A percentile compares a stretch with the other conserved stretches of the same genome.
These are phyloP conservation scores for Diadegma fenestrale DNA, from an alignment of 2,888 invertebrate species.

Conservation along the genomic window DNA sequence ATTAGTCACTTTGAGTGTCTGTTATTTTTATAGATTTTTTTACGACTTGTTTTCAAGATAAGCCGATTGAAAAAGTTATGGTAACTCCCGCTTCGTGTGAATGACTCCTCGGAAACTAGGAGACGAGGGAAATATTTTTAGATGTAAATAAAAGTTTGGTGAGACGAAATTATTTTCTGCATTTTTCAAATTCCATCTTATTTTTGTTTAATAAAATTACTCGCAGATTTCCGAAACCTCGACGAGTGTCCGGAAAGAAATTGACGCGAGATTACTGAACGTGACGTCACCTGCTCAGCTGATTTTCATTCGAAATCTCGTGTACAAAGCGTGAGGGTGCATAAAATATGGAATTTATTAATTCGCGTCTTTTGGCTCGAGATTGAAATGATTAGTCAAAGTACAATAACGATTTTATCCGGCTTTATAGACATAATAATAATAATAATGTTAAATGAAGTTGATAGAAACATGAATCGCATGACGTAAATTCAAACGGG, in stretches of 20 bases:
- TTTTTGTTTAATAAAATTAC: neutral
- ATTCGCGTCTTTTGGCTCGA: neutral
- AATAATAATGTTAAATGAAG: slow-evolving; percentile 34
- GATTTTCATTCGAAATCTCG: neutral
- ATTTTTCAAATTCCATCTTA: slow-evolving; percentile 3
- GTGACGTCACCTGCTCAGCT: neutral
- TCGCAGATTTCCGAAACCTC: neutral
- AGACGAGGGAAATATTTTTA: slow-evolving; percentile 13
- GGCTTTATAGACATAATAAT: neutral
- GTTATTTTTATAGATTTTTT: slow-evolving; percentile 45
- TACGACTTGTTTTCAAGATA: slow-evolving; percentile 39
- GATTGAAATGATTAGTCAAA: neutral
- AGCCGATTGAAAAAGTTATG: slow-evolving; percentile 34
- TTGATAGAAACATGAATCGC: slow-evolving; percentile 41
- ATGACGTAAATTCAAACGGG: slow-evolving; percentile 13
- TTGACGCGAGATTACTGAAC: neutral
- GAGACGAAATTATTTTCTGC: neutral
- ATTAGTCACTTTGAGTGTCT: slow-evolving; percentile 34
- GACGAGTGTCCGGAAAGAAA: neutral
- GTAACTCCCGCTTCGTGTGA: neutral
- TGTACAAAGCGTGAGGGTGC: neutral
- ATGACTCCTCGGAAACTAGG: neutral
- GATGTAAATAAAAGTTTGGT: slow-evolving; percentile 1
- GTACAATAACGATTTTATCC: slow-evolving; percentile 9
- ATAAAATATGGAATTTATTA: slow-evolving; percentile 12